phyloP scores from a whole-genome alignment of 2,797 vertebrate genomes.

The Spinus pinus region DNA sequence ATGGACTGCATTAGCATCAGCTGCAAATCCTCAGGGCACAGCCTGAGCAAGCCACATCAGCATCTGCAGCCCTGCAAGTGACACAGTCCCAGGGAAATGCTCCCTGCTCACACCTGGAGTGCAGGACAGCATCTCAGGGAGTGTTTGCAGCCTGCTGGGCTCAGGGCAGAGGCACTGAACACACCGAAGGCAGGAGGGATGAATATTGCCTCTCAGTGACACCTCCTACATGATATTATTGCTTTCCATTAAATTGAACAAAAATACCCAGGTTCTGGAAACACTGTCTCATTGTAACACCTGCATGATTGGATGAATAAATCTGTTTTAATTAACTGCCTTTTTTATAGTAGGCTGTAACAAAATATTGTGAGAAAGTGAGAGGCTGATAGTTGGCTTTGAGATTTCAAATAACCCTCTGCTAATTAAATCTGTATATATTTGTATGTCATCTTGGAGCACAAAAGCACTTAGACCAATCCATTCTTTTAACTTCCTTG shows the following conservation, averaged over 20 bases:
- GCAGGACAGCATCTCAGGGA: background rate
- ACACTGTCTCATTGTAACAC: background rate
- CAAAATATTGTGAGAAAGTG: background rate
- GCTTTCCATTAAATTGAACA: background rate
- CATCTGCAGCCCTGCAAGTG: background rate
- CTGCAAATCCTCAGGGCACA: slow-evolving; percentile 24
- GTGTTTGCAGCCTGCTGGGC: background rate
- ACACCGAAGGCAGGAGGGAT: background rate
- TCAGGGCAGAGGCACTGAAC: background rate
- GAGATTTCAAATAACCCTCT: slow-evolving; percentile 43
- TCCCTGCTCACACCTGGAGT: background rate
- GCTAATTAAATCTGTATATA: slow-evolving; percentile 34
- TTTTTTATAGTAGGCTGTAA: slow-evolving; percentile 20
- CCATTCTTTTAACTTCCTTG: background rate
- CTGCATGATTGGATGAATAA: slow-evolving; percentile 15
- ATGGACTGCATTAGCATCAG: slow-evolving; percentile 46
- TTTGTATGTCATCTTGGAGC: background rate
- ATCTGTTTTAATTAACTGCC: slow-evolving; percentile 28
- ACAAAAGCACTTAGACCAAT: slow-evolving; percentile 13
- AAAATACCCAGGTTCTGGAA: background rate
- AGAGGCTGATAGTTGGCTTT: slow-evolving; percentile 7
- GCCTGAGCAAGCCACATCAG: background rate
- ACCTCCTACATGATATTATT: background rate
- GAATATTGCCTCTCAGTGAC: background rate
- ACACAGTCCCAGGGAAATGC: background rate